A percentile compares a stretch with the other conserved stretches of the same genome.
phyloP scores from a whole-genome alignment of 1,140 invertebrate species.

The Scaptomyza graminum region DNA sequence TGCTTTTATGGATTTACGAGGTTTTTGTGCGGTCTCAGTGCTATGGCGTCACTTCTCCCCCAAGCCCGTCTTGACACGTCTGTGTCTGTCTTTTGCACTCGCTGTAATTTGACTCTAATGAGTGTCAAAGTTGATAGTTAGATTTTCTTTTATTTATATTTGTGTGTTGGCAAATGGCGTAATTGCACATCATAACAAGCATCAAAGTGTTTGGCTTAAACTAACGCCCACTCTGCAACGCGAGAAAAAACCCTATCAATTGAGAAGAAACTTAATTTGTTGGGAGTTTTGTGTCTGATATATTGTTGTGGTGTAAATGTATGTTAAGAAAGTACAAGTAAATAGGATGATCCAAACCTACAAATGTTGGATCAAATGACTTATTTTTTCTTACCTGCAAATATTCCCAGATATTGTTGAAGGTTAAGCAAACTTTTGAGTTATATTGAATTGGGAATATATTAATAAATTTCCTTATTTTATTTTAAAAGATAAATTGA shows the following conservation, averaged over 20 bases:
- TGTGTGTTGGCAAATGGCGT: conserved; percentile 61
- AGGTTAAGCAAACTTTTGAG: too few relatives aligned
- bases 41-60: conserved; percentile 16
- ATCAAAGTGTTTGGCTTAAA: neutral
- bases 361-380: too few relatives aligned
- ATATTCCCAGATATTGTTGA: too few relatives aligned
- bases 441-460: too few relatives aligned
- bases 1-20: conserved; percentile 82
- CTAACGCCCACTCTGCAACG: conserved; percentile 2
- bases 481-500: too few relatives aligned
- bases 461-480: too few relatives aligned
- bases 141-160: conserved; percentile 29
- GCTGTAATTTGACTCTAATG: conserved; percentile 78
- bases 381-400: too few relatives aligned
- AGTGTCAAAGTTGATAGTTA: conserved; percentile 79
- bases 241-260: neutral
- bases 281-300: neutral
- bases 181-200: conserved; percentile 38
- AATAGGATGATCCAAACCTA: too few relatives aligned
- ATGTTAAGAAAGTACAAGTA: too few relatives aligned
- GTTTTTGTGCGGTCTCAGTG: conserved; percentile 52
- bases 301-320: too few relatives aligned
- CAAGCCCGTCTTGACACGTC: neutral
- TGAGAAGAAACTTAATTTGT: neutral
- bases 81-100: conserved; percentile 39